Percentiles rank a stretch among this genome's conserved stretches.
phyloP scores from a whole-genome alignment of 2,888 invertebrate genomes.

The Nomada fucata region DNA sequence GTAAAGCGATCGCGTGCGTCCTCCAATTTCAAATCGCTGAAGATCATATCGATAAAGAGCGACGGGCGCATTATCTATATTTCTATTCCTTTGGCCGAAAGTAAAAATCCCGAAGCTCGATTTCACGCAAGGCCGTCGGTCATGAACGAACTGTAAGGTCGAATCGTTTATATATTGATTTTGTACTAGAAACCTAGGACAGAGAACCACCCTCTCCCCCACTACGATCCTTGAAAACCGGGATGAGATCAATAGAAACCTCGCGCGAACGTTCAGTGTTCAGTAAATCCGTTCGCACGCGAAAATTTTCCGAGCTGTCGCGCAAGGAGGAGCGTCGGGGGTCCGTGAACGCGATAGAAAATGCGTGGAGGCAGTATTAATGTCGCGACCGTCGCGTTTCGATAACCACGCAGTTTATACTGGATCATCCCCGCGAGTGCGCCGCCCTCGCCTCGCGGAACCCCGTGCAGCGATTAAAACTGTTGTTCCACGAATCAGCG shows the following conservation, averaged over 20 bases:
- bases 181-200: constrained; percentile 36
- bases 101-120: neutral
- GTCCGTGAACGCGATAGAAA: constrained; percentile 34
- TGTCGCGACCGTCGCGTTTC: constrained; percentile 18
- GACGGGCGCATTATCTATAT: neutral
- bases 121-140: neutral
- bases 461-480: neutral
- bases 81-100: too few species aligned
- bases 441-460: neutral
- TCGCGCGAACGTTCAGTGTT: constrained; percentile 69
- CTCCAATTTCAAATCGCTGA: neutral
- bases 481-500: constrained; percentile 14
- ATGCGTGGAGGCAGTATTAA: constrained; percentile 17
- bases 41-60: neutral
- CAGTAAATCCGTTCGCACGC: constrained; percentile 61
- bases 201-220: constrained; percentile 66
- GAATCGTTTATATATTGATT: constrained; percentile 59
- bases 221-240: constrained; percentile 69
- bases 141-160: neutral
- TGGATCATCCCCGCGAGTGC: constrained; percentile 1
- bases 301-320: constrained; percentile 42
- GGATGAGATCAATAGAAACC: constrained; percentile 80
- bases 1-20: neutral
- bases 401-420: neutral
- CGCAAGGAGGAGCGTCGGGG: constrained; percentile 31